Evolutionary conservation across 2,797 vertebrate species (phyloP).

Genomic region (Eidolon dupreanum): DNA sequence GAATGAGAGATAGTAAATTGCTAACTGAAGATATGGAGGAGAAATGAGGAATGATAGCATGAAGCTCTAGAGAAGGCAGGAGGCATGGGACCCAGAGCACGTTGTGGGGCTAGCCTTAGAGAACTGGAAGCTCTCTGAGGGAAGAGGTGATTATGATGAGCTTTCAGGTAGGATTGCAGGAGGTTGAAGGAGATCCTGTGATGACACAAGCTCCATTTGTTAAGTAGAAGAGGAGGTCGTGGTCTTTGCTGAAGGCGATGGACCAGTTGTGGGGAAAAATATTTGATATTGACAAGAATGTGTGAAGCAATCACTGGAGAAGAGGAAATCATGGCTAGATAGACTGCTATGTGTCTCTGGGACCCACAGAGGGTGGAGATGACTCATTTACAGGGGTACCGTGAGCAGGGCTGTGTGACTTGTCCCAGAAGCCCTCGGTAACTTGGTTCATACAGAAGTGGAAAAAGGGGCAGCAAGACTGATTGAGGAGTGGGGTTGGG

Average conservation of each 20-base stretch:
- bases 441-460: accelerated
- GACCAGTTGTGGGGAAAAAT: not conserved
- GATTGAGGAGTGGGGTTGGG: not conserved
- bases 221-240: not conserved
- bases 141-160: accelerated
- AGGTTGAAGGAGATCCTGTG: not conserved
- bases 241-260: not conserved
- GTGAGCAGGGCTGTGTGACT: not conserved
- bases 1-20: not conserved
- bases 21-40: not conserved
- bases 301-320: not conserved
- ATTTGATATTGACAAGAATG: not conserved
- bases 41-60: accelerated
- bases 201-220: not conserved
- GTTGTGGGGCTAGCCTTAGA: not conserved
- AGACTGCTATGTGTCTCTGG: accelerated
- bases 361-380: not conserved
- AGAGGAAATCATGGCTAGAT: not conserved
- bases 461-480: not conserved
- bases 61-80: not conserved
- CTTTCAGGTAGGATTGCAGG: not conserved
- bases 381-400: not conserved
- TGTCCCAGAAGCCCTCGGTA: not conserved
- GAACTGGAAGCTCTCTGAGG: not conserved
- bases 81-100: not conserved